phyloP scores from a whole-genome alignment of 1,140 invertebrate genomes.

The Melipona quadrifasciata region DNA sequence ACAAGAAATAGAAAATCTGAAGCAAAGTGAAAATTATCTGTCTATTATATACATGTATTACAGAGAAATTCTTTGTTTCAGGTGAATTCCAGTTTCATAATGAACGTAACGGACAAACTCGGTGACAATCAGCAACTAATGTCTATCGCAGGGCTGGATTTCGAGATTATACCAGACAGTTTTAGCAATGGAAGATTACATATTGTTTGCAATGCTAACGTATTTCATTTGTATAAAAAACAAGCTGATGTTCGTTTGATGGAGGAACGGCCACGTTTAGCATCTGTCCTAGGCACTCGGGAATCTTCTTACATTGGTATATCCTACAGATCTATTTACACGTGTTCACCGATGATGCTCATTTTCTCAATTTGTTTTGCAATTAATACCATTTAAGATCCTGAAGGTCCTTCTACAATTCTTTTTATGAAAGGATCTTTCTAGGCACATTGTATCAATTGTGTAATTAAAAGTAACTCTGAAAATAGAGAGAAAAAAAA shows the following conservation, averaged over 20 bases:
- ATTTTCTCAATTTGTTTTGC: neutral
- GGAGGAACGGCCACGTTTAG: slow-evolving; percentile 85
- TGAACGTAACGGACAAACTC: slow-evolving; percentile 79
- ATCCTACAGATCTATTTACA: slow-evolving; percentile 4
- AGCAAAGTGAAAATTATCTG: neutral
- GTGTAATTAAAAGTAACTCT: neutral
- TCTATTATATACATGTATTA: no score
- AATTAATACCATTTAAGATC: neutral
- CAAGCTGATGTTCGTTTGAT: slow-evolving; percentile 82
- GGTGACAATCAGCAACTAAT: slow-evolving; percentile 70
- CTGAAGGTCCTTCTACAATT: no score
- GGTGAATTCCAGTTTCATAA: slow-evolving; percentile 76
- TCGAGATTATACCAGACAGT: slow-evolving; percentile 83
- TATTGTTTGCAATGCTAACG: slow-evolving; percentile 84
- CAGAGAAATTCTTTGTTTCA: slow-evolving; percentile 57
- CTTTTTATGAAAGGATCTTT: neutral
- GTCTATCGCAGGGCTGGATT: slow-evolving; percentile 79
- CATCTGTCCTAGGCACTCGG: slow-evolving; percentile 85
- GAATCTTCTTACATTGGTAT: slow-evolving; percentile 81
- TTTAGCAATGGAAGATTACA: slow-evolving; percentile 84
- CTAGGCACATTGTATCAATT: neutral
- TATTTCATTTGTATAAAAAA: slow-evolving; percentile 84
- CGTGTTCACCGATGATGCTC: neutral
- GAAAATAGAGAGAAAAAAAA: neutral
- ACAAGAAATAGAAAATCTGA: no score